Base-by-base conservation (phyloP, 2,888 invertebrate genomes). In the Selenia dentaria region DNA sequence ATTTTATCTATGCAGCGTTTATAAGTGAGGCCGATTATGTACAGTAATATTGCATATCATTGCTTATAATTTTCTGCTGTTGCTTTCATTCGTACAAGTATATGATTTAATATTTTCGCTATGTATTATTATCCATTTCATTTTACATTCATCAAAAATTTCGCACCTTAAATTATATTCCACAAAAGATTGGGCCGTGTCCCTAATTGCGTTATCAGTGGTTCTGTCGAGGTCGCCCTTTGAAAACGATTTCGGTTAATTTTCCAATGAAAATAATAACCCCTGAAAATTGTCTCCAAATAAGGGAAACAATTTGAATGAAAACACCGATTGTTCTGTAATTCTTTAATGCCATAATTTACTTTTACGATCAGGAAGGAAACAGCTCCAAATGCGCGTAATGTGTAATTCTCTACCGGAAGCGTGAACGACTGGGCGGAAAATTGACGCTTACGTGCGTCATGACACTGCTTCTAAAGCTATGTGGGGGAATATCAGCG, bases 371-470 rank as follows among this genome's bases (percentile, higher is more conserved):
- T 32, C 18, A 29, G 13, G 42, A 41, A 42, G 36, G 46, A 45
- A 45, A 39, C 22, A 27, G 20, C 39, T 43, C 28, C 43, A 28
- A 47, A 52, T 44, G 36, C 37, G 45, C 32, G 49, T 41, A 41
- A 41, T 41, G 24, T 36, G 34, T 37, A 44, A 37, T 48, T 44
- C 29, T 18, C 25, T 27, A 41, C 24, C 42, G 57, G 58, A 58
- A 49, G 44, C 37, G 43, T 27, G 51, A 49, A 35, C 49, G 44
- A 34, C 33, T 51, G 46, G 48, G 49, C 40, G 11, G 37, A 35
- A 37, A 50, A 55, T 50, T 50, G 45, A 38, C 39, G 49, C 47
- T 42, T 37, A 49, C 25, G 39, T 44, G 44, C 16, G 28, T 16
- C 31, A 5, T 32, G 35, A 37, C 28, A 37, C 20, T 42, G 35